A percentile compares a stretch with the other conserved stretches of the same genome.
These are phyloP conservation scores for Cydia fagiglandana DNA, from an alignment of 1,140 invertebrate genomes.

Conservation along the genomic window DNA sequence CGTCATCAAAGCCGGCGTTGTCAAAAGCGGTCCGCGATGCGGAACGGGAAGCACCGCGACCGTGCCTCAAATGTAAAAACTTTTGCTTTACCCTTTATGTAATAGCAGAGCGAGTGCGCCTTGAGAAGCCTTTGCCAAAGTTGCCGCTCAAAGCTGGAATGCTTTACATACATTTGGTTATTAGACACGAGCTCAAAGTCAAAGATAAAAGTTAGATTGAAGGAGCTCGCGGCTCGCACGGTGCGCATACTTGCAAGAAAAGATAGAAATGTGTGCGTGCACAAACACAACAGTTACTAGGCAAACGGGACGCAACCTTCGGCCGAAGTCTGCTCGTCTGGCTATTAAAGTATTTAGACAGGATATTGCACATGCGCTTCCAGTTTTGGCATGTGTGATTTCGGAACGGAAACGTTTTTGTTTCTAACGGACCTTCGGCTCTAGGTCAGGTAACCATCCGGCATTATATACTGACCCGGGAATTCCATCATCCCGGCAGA, in stretches of 20 bases:
- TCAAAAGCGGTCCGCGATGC: slow-evolving; percentile 69
- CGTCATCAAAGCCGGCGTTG: slow-evolving; percentile 70
- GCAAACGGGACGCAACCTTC: slow-evolving; percentile 43
- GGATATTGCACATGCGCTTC: slow-evolving; percentile 60
- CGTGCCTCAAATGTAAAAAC: slow-evolving; percentile 72
- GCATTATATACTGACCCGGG: slow-evolving; percentile 43
- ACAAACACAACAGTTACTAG: slow-evolving; percentile 32
- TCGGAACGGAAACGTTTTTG: slow-evolving; percentile 61
- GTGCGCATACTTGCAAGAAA: neutral
- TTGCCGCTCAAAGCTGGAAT: slow-evolving; percentile 69
- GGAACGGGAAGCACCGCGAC: slow-evolving; percentile 61
- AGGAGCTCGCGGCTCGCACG: slow-evolving; percentile 1
- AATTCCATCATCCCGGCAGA: slow-evolving; percentile 42
- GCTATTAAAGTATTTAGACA: slow-evolving; percentile 49
- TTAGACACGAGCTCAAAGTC: slow-evolving; percentile 53
- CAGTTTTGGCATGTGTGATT: slow-evolving; percentile 59
- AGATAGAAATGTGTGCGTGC: slow-evolving; percentile 1
- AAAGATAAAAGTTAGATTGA: slow-evolving; percentile 45
- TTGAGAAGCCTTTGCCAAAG: slow-evolving; percentile 70
- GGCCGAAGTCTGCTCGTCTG: slow-evolving; percentile 39
- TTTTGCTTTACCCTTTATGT: slow-evolving; percentile 72
- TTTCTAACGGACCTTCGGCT: slow-evolving; percentile 54
- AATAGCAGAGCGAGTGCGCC: slow-evolving; percentile 60
- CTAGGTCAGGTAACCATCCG: slow-evolving; percentile 59
- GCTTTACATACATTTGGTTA: slow-evolving; percentile 66